Percentiles rank a stretch among this genome's conserved stretches.
Conservation (phyloP, 2,113 vertebrate genomes). For the Rhodinocichla rosea region DNA sequence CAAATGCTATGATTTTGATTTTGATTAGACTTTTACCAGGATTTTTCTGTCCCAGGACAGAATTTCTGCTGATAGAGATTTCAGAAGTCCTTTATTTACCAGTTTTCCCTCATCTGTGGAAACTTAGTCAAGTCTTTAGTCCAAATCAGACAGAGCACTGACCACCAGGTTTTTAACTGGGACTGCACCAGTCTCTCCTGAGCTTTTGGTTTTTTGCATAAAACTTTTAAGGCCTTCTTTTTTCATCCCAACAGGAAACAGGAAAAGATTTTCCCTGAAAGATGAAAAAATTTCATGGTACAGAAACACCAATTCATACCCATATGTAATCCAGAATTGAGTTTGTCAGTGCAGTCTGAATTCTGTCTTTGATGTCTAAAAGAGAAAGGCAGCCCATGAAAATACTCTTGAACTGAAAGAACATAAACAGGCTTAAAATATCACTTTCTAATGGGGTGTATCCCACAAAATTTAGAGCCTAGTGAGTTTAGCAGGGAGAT, state of each 20-base stretch:
- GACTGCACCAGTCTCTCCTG: neutral
- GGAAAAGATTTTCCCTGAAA: conserved; percentile 23
- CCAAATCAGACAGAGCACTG: neutral
- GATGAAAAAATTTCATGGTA: neutral
- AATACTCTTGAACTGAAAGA: neutral
- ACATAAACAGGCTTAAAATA: neutral
- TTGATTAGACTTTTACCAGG: neutral
- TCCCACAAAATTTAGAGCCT: neutral
- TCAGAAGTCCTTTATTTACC: neutral
- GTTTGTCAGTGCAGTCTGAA: conserved; percentile 12
- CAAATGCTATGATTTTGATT: neutral
- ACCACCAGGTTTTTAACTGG: neutral
- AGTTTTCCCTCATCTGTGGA: neutral
- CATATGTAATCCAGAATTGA: conserved; percentile 16
- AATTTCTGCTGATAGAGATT: neutral
- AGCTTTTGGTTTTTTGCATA: neutral
- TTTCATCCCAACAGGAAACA: neutral
- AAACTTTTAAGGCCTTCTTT: neutral
- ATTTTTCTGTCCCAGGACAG: neutral
- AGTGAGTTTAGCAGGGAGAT: neutral
- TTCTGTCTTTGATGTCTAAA: conserved; percentile 32
- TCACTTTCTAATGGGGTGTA: neutral
- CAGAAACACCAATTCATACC: neutral
- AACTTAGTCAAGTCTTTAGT: neutral
- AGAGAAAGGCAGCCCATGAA: conserved; percentile 17